Evolutionary conservation across 2,888 invertebrate genomes (phyloP).

Genomic region (Onthophagus sagittarius): DNA sequence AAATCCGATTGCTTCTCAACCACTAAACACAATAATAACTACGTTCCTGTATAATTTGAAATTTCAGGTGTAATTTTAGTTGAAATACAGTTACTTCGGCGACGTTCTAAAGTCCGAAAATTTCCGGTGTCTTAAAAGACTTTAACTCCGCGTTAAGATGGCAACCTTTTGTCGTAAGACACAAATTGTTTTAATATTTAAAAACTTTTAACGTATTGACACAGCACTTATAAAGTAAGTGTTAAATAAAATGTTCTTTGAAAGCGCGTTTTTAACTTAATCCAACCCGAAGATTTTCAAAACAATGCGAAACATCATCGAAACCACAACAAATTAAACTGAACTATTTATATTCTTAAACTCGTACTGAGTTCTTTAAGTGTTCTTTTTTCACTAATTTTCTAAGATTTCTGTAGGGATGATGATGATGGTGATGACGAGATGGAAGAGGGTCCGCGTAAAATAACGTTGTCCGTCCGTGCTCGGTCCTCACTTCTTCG

Average conservation of each 20-base stretch:
- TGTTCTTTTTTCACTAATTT: not conserved
- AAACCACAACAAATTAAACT: not conserved
- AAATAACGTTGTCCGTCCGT: constrained; percentile 20
- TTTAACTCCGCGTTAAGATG: not conserved
- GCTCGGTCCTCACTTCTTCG: constrained; percentile 22
- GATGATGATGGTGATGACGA: not conserved
- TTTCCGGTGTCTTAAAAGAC: not conserved
- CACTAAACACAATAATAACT: constrained; percentile 13
- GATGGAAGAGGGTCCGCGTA: not conserved
- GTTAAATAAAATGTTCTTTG: not conserved
- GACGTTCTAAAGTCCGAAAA: constrained; percentile 1
- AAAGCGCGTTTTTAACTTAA: not conserved
- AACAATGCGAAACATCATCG: not conserved
- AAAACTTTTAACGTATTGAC: not conserved
- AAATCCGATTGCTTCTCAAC: constrained; percentile 3
- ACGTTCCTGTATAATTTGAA: constrained; percentile 3
- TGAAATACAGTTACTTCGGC: constrained; percentile 1
- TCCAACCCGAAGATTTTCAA: not conserved
- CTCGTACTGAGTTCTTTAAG: not conserved
- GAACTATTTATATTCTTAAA: too few species aligned
- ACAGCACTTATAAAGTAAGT: not conserved
- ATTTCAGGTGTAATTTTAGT: not conserved
- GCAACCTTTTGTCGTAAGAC: not conserved
- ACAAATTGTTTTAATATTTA: not conserved
- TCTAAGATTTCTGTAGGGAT: not conserved